Evolutionary conservation across 1,140 invertebrate species (phyloP).

Genomic region (Eupristina koningsbergeri): DNA sequence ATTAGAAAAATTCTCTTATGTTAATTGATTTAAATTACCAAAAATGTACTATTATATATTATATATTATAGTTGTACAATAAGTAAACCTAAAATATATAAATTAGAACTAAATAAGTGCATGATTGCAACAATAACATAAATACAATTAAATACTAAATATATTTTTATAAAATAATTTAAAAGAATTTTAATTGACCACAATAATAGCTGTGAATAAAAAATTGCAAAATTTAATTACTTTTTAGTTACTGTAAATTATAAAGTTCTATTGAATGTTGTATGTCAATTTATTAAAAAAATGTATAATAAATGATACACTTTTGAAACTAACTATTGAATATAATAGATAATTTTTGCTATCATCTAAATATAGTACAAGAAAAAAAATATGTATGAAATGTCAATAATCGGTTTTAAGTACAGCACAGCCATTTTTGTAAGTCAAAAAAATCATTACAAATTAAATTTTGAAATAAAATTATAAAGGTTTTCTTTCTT

Average conservation of each 20-base stretch:
- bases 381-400: neutral
- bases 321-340: conserved; percentile 45
- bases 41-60: conserved; percentile 19
- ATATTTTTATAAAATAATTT: conserved; percentile 41
- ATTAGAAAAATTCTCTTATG: conserved; percentile 63
- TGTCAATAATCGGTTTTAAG: conserved; percentile 52
- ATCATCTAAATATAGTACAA: neutral
- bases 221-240: conserved; percentile 14
- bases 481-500: no score
- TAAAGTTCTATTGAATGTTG: conserved; percentile 40
- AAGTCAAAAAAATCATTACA: conserved; percentile 45
- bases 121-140: conserved; percentile 29
- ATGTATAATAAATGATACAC: conserved; percentile 43
- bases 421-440: conserved; percentile 49
- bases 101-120: conserved; percentile 39
- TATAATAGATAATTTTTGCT: neutral
- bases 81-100: conserved; percentile 35
- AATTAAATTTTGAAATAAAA: conserved; percentile 21
- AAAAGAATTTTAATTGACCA: conserved; percentile 38
- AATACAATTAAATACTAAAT: conserved; percentile 37
- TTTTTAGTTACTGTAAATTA: conserved; percentile 3
- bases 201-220: conserved; percentile 39
- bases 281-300: conserved; percentile 33
- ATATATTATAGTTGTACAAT: no score
- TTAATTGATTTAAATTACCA: conserved; percentile 64